Evolutionary conservation across 2,888 invertebrate genomes (phyloP), one percentile per base, ranked within the genome.

Genomic region (Iselma pallidipennis): DNA sequence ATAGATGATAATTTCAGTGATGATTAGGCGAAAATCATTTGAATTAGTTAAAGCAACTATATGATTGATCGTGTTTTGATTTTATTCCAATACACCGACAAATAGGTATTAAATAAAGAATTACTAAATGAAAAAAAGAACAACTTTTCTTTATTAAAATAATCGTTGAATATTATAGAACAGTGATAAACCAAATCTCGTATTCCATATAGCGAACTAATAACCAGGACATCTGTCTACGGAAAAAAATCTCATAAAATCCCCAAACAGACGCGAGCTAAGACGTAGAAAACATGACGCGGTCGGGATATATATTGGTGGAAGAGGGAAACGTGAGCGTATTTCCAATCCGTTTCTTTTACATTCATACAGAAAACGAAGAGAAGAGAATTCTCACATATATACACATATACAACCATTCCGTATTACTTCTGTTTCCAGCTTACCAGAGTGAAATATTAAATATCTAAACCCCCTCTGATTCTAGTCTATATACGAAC

Each of bases 361-460:
- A 69, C 70, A 69, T 66, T 67, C 9, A n/a, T 3, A 45, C 45
- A 45, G 37, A 16, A 37, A 45, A 45, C n/a, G n/a, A n/a, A n/a
- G n/a, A n/a, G n/a, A 9, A 10, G 14, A 6, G 42, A 42, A 45
- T 45, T 45, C 45, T 21, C 45, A 2, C 68, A 66, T n/a, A n/a
- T n/a, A n/a, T n/a, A n/a, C n/a, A n/a, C n/a, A n/a, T n/a, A n/a
- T n/a, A n/a, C 71, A 73, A 71, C 72, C 72, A 72, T 70, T 74
- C 69, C 70, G 73, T 76, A 77, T 76, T 78, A 78, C 78, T 79
- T 79, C 77, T 80, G 79, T 80, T 80, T 78, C 75, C 76, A 75
- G 74, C 74, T 74, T 75, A 79, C 79, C 77, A 71, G 74, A 66
- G 69, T 72, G 74, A 79, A 80, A 79, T 79, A 79, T 78, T 78